Base-by-base conservation (phyloP, 2,888 invertebrate genomes). In the Catocala nupta region DNA sequence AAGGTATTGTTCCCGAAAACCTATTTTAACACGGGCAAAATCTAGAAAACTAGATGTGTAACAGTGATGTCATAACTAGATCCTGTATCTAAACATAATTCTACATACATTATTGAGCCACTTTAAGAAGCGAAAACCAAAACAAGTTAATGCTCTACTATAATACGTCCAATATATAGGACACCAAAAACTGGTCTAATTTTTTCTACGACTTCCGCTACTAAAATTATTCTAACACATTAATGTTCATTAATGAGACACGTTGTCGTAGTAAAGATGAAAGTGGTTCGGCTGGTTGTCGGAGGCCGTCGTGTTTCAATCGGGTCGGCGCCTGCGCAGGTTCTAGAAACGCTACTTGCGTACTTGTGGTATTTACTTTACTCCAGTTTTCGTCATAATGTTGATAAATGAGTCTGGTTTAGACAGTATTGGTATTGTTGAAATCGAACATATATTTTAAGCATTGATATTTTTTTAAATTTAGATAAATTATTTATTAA, bases 281-380 rank as follows among this genome's bases (percentile, higher is more conserved):
- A 75, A 75, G 75, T 76, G 76, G 75, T 76, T 63, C 60, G 69
- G 53, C 66, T 48, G 55, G 73, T 68, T 52, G 55, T 36, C 70
- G 69, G 75, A 76, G 75, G 76, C 56, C 76, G 60, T 55, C 75
- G 54, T 73, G 75, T 76, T 67, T 53, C 59, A 55, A 33, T 50
- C 48, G 44, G 50, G 44, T 61, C 53, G 51, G 13, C 42, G 53
- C 45, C 43, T 33, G 61, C 64, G 49, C 67, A 59, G 62, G 42
- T 55, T 68, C 49, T 56, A 61, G 59, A 65, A 66, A 66, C 55
- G 9, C n/a, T n/a, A 47, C 51, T 56, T 63, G 61, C 59, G 63
- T 62, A 68, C 64, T 55, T 47, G 50, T 62, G 62, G 62, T 54
- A 71, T 75, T 75, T 60, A 70, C 59, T 73, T 73, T 58, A 75